Conservation (phyloP, 2,888 invertebrate species). For the Scaptomyza flava region DNA sequence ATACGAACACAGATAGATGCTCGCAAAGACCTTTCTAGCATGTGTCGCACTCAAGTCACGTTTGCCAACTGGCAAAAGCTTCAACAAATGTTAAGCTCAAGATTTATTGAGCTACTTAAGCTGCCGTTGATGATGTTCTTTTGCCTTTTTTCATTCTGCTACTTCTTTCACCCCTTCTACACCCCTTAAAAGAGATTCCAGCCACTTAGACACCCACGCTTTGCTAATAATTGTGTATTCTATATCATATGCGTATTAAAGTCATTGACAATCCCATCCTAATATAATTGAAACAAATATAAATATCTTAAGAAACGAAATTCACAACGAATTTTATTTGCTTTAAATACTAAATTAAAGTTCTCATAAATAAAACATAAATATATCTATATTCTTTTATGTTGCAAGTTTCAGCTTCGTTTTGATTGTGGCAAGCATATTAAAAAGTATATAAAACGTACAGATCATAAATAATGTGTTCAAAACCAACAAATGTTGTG, state of each 20-base stretch:
- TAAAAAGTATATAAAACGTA: conserved; percentile 43
- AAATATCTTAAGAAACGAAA: conserved; percentile 2
- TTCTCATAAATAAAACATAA: conserved; percentile 62
- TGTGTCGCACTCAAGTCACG: conserved; percentile 73
- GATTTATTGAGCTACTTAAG: conserved; percentile 75
- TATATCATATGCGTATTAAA: conserved; percentile 45
- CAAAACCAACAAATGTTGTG: conserved; percentile 48
- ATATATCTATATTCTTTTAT: conserved; percentile 32
- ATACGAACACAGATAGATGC: conserved; percentile 13
- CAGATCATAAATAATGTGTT: conserved; percentile 67
- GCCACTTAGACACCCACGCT: conserved; percentile 27
- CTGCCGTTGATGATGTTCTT: conserved; percentile 63
- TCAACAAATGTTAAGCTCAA: conserved; percentile 74
- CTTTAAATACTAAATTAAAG: conserved; percentile 1
- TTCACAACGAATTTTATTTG: neutral
- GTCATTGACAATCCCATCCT: conserved; percentile 19
- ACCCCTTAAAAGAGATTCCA: conserved; percentile 7
- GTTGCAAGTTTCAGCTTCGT: conserved; percentile 38
- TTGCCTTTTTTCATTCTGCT: neutral
- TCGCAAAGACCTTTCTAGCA: conserved; percentile 45
- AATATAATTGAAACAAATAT: conserved; percentile 17
- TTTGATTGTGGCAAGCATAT: conserved; percentile 28
- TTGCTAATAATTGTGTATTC: conserved; percentile 20
- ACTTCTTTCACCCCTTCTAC: neutral
- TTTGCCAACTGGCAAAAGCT: conserved; percentile 63